phyloP scores from a whole-genome alignment of 2,888 invertebrate genomes.

The Pyrrhia umbra region DNA sequence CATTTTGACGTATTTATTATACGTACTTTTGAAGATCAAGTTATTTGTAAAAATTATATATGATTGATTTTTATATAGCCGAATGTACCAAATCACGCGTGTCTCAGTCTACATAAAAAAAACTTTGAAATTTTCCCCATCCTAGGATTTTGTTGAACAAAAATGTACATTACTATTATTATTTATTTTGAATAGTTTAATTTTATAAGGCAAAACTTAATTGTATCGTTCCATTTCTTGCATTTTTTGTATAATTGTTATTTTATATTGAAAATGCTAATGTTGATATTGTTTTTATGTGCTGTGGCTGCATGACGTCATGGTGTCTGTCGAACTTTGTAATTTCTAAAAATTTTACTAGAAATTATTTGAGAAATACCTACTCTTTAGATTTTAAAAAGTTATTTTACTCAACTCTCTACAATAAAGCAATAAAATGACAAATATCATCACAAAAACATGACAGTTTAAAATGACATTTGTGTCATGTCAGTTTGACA shows the following conservation, averaged over 20 bases:
- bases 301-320: conserved; percentile 51
- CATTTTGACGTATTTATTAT: too few species aligned
- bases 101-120: conserved; percentile 20
- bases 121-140: conserved; percentile 69
- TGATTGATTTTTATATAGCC: not conserved
- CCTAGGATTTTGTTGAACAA: conserved; percentile 86
- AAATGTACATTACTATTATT: conserved; percentile 77
- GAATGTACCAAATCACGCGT: conserved; percentile 15
- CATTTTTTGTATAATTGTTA: conserved; percentile 89
- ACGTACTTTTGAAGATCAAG: too few species aligned
- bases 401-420: not conserved
- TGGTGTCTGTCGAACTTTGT: conserved; percentile 54
- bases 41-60: too few species aligned
- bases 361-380: not conserved
- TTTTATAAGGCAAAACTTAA: conserved; percentile 69
- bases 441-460: conserved; percentile 4
- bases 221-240: conserved; percentile 87
- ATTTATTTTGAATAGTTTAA: conserved; percentile 82
- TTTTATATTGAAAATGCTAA: conserved; percentile 82
- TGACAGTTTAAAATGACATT: conserved; percentile 9
- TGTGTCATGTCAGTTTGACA: conserved; percentile 57
- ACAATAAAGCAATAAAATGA: conserved; percentile 9
- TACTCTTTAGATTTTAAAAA: not conserved
- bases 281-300: conserved; percentile 83
- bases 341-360: not conserved